Conservation (phyloP, 2,888 invertebrate species). For the Zonitis immaculata region DNA sequence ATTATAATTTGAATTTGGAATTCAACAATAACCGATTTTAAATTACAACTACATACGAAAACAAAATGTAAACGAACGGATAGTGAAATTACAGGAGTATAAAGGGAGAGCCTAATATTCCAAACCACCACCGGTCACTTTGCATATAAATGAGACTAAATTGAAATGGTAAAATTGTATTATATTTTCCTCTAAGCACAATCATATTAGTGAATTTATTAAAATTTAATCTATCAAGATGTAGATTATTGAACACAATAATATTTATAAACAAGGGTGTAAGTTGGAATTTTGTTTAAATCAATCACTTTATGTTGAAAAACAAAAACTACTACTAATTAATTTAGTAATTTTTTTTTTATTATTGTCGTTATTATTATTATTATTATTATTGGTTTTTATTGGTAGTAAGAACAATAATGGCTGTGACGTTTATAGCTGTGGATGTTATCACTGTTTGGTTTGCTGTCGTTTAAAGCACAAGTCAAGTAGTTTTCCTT, state of each 20-base stretch:
- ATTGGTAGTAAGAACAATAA: not conserved
- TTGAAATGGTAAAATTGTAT: slow-evolving; percentile 43
- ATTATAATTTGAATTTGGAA: no score
- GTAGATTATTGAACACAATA: no score
- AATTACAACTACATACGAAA: slow-evolving; percentile 20
- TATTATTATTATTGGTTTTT: no score
- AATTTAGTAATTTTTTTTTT: no score
- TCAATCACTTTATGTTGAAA: no score
- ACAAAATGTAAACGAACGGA: slow-evolving; percentile 22
- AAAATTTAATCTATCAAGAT: not conserved
- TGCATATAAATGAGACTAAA: slow-evolving; percentile 44
- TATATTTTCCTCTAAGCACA: slow-evolving; percentile 35
- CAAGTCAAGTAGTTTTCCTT: slow-evolving; percentile 17
- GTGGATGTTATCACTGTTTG: slow-evolving; percentile 14
- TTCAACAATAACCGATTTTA: not conserved
- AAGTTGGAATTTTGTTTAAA: not conserved
- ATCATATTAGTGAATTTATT: slow-evolving; percentile 35
- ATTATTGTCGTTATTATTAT: no score
- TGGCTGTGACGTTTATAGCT: not conserved
- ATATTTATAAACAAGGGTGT: no score
- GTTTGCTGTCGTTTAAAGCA: slow-evolving; percentile 15
- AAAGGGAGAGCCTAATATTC: slow-evolving; percentile 37
- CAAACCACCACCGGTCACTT: slow-evolving; percentile 39
- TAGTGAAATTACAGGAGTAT: slow-evolving; percentile 36
- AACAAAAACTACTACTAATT: no score